These are phyloP conservation scores for Alcedo atthis DNA, from an alignment of 2,797 vertebrate genomes.

Conservation along the genomic window DNA sequence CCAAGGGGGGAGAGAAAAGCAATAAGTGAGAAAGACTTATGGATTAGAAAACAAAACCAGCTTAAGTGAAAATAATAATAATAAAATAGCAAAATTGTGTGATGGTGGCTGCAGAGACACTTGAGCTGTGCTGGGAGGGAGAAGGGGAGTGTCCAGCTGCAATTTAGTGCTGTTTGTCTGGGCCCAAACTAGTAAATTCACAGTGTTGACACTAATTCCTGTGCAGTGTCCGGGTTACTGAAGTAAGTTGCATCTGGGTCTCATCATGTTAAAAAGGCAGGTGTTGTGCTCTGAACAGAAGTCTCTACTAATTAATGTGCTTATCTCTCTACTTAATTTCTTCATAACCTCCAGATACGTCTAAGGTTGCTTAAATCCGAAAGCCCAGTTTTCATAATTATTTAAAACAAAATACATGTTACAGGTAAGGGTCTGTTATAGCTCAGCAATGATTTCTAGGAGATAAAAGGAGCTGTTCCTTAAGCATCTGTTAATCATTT, in stretches of 20 bases:
- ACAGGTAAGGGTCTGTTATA: background rate
- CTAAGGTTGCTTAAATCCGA: background rate
- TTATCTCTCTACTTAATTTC: background rate
- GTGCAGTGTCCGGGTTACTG: background rate
- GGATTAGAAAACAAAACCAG: too few relatives aligned
- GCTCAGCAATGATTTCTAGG: background rate
- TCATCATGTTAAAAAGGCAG: background rate
- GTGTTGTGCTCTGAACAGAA: background rate
- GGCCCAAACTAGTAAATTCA: background rate
- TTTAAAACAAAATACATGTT: background rate
- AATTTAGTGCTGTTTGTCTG: background rate
- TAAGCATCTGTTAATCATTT: conserved; percentile 8
- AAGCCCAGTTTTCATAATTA: background rate
- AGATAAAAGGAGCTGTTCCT: background rate
- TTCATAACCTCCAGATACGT: background rate
- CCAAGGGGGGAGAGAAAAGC: too few relatives aligned
- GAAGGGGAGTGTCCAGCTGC: background rate
- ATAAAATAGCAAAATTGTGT: background rate
- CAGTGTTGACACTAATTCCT: background rate
- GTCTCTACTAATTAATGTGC: background rate
- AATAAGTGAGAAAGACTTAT: too few relatives aligned
- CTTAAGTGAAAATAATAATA: too few relatives aligned
- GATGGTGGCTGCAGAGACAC: background rate
- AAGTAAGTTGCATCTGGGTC: background rate
- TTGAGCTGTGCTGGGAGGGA: background rate